phyloP scores from a whole-genome alignment of 2,113 vertebrate species.

The Callaeas wilsoni region DNA sequence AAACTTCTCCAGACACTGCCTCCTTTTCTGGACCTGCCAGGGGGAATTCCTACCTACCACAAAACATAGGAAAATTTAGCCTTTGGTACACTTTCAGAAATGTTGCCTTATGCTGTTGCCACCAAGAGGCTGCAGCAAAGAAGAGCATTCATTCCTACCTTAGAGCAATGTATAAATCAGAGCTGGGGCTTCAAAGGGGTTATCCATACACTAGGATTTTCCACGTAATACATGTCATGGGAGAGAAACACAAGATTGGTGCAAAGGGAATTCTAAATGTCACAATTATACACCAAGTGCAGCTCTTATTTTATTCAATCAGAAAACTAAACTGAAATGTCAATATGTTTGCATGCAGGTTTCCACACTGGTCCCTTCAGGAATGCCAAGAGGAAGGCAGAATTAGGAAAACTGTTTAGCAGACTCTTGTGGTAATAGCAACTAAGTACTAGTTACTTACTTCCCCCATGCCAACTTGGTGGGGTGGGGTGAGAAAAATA shows the following conservation, averaged over 20 bases:
- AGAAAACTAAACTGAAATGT: neutral
- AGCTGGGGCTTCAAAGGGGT: neutral
- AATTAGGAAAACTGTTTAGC: neutral
- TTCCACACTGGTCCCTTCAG: neutral
- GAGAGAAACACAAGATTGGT: neutral
- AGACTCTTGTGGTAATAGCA: neutral
- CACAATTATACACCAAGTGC: neutral
- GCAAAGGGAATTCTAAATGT: neutral
- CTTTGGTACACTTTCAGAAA: neutral
- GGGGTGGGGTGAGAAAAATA: neutral
- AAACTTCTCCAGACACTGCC: neutral
- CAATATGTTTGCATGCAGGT: neutral
- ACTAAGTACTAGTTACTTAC: neutral
- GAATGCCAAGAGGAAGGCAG: neutral
- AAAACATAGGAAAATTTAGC: neutral
- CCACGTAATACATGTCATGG: rapidly evolving
- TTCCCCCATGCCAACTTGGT: rapidly evolving
- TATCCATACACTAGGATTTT: neutral
- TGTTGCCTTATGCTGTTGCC: neutral
- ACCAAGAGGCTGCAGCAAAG: neutral
- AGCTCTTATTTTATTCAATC: neutral
- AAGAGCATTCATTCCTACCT: neutral
- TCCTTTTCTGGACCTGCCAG: neutral
- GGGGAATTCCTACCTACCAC: neutral
- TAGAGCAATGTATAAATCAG: neutral